A percentile compares a stretch with the other conserved stretches of the same genome.
These are phyloP conservation scores for Unio delphinus DNA, from an alignment of 2,888 invertebrate species.

Conservation along the genomic window DNA sequence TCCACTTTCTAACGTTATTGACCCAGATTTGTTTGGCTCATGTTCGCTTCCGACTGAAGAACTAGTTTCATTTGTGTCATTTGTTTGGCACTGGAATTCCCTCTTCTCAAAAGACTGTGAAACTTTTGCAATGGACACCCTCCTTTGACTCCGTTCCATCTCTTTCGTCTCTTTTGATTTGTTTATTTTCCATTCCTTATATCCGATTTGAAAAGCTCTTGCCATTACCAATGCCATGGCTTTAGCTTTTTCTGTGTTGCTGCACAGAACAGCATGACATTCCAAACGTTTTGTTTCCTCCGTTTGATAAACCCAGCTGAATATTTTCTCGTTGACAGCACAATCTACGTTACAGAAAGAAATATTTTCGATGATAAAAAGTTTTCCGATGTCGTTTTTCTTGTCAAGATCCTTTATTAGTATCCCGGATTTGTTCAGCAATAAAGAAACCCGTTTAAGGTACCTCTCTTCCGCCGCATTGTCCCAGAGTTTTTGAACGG, in stretches of 20 bases:
- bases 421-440: slow-evolving; percentile 47
- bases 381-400: slow-evolving; percentile 32
- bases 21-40: neutral
- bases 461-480: slow-evolving; percentile 51
- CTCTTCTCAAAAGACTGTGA: neutral
- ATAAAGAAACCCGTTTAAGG: slow-evolving; percentile 44
- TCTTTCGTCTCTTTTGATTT: slow-evolving; percentile 26
- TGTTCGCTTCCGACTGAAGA: slow-evolving; percentile 5
- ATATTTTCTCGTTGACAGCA: slow-evolving; percentile 54
- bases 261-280: slow-evolving; percentile 60
- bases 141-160: slow-evolving; percentile 18
- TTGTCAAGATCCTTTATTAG: slow-evolving; percentile 42
- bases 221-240: slow-evolving; percentile 57
- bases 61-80: neutral
- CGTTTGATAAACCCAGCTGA: slow-evolving; percentile 58
- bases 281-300: slow-evolving; percentile 28
- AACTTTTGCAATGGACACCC: slow-evolving; percentile 17
- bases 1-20: too few relatives aligned
- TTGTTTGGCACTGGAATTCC: neutral
- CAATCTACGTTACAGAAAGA: slow-evolving; percentile 62
- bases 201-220: slow-evolving; percentile 62
- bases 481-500: slow-evolving; percentile 63
- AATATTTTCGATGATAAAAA: slow-evolving; percentile 58
- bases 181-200: slow-evolving; percentile 60
- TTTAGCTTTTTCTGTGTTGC: slow-evolving; percentile 53